A percentile compares a stretch with the other conserved stretches of the same genome.
phyloP scores from a whole-genome alignment of 2,888 invertebrate genomes.

The Amphipyra tragopoginis region DNA sequence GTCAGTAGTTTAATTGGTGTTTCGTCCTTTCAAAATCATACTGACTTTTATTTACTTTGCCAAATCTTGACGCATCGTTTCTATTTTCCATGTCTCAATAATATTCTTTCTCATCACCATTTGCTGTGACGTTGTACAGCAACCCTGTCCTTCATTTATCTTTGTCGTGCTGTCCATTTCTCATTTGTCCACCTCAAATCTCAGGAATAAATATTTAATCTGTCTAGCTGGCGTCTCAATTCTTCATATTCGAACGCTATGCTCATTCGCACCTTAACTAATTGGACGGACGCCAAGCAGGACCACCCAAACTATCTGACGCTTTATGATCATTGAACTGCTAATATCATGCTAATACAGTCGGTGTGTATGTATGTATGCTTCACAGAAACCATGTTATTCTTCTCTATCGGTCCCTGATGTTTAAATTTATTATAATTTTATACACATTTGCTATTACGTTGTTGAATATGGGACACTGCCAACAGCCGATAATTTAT shows the following conservation, averaged over 20 bases:
- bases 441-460: conserved; percentile 45
- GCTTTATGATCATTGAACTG: conserved; percentile 63
- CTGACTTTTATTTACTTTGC: conserved; percentile 34
- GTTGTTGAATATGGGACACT: conserved; percentile 50
- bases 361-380: conserved; percentile 24
- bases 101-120: conserved; percentile 3
- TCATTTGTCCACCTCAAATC: conserved; percentile 45
- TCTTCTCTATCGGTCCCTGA: conserved; percentile 22
- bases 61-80: conserved; percentile 31
- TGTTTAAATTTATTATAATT: conserved; percentile 42
- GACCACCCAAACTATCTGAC: conserved; percentile 68
- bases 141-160: conserved; percentile 27
- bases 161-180: conserved; percentile 52
- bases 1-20: conserved; percentile 12
- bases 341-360: conserved; percentile 50
- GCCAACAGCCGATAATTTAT: conserved; percentile 52
- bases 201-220: conserved; percentile 52
- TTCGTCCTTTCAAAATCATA: conserved; percentile 29
- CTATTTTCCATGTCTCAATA: conserved; percentile 21
- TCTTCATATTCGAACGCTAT: conserved; percentile 55
- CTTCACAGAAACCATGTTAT: conserved; percentile 23
- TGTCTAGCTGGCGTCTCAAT: conserved; percentile 58
- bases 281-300: conserved; percentile 72
- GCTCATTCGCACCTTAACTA: conserved; percentile 72
- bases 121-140: conserved; percentile 22